These are phyloP conservation scores for Antechinus stuartii DNA, from an alignment of 2,113 vertebrate genomes.

Conservation along the genomic window DNA sequence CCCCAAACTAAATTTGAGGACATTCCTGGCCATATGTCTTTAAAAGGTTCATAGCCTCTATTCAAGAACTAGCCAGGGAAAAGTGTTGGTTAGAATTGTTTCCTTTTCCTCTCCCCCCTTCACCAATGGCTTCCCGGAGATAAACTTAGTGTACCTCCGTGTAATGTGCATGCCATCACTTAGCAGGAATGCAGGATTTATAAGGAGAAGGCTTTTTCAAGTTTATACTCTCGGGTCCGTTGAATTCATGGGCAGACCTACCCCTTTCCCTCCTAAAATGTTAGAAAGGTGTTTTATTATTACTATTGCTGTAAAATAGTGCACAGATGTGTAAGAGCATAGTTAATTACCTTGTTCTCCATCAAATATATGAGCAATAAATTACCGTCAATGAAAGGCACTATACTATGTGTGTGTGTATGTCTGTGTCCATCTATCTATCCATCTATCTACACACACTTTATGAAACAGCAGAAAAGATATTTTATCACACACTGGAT, in stretches of 20 bases:
- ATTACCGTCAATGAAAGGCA: slow-evolving; percentile 71
- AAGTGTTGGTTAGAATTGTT: slow-evolving; percentile 12
- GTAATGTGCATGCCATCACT: slow-evolving; percentile 85
- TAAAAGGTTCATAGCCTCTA: slow-evolving; percentile 54
- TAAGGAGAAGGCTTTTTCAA: slow-evolving; percentile 82
- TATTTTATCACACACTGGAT: slow-evolving; percentile 76
- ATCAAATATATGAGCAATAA: slow-evolving; percentile 77
- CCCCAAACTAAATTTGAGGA: slow-evolving; percentile 42
- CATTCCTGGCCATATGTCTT: slow-evolving; percentile 53
- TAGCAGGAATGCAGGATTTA: slow-evolving; percentile 87
- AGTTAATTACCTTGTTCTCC: slow-evolving; percentile 79
- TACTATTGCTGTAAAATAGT: slow-evolving; percentile 78
- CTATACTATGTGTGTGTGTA: slow-evolving; percentile 27
- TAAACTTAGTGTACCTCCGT: slow-evolving; percentile 83
- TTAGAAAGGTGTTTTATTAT: slow-evolving; percentile 79
- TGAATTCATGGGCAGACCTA: slow-evolving; percentile 85
- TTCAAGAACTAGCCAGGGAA: slow-evolving; percentile 65
- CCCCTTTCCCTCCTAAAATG: slow-evolving; percentile 81
- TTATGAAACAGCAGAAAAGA: slow-evolving; percentile 79
- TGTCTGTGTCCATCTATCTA: slow-evolving; percentile 27
- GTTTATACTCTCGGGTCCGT: slow-evolving; percentile 84
- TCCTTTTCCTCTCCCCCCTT: slow-evolving; percentile 35
- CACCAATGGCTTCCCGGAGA: slow-evolving; percentile 76
- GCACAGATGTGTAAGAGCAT: slow-evolving; percentile 69
- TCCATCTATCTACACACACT: slow-evolving; percentile 35